phyloP scores from a whole-genome alignment of 64 coral and sea anemone genomes.

The Cladopsammia gracilis region DNA sequence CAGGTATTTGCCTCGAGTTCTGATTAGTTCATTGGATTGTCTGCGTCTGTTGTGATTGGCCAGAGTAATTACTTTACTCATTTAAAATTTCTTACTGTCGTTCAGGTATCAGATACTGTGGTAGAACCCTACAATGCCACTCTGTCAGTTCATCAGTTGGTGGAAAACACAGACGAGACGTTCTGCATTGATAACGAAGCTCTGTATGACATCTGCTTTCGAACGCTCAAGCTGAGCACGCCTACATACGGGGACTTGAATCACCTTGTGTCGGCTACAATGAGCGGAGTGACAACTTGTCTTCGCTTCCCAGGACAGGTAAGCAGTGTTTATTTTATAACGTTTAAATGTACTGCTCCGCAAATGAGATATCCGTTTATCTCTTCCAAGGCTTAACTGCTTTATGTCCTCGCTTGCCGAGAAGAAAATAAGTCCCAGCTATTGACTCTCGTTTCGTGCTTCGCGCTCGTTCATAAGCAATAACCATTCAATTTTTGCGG shows the following conservation, averaged over 20 bases:
- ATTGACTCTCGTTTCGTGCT: too few relatives aligned
- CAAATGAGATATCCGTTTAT: too few relatives aligned
- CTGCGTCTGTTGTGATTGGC: background rate
- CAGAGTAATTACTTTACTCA: background rate
- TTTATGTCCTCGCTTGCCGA: too few relatives aligned
- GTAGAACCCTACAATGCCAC: slow-evolving; percentile 77
- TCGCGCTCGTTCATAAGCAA: too few relatives aligned
- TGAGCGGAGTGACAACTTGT: slow-evolving; percentile 76
- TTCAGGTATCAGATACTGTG: slow-evolving; percentile 56
- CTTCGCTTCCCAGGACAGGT: slow-evolving; percentile 71
- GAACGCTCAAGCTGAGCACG: slow-evolving; percentile 71
- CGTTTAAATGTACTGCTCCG: too few relatives aligned
- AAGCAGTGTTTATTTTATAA: background rate
- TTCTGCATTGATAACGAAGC: slow-evolving; percentile 79
- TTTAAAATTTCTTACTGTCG: background rate
- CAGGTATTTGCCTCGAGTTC: too few relatives aligned
- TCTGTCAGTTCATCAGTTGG: slow-evolving; percentile 67
- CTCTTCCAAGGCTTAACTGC: too few relatives aligned
- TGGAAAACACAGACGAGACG: slow-evolving; percentile 75
- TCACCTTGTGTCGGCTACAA: slow-evolving; percentile 73
- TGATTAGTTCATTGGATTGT: too few relatives aligned
- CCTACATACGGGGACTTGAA: slow-evolving; percentile 77
- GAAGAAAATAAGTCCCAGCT: too few relatives aligned
- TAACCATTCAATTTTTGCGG: too few relatives aligned
- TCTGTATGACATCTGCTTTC: slow-evolving; percentile 76